A percentile compares a stretch with the other conserved stretches of the same genome.
Evolutionary conservation across 2,888 invertebrate species (phyloP).

Genomic region (Capitulum mitella): DNA sequence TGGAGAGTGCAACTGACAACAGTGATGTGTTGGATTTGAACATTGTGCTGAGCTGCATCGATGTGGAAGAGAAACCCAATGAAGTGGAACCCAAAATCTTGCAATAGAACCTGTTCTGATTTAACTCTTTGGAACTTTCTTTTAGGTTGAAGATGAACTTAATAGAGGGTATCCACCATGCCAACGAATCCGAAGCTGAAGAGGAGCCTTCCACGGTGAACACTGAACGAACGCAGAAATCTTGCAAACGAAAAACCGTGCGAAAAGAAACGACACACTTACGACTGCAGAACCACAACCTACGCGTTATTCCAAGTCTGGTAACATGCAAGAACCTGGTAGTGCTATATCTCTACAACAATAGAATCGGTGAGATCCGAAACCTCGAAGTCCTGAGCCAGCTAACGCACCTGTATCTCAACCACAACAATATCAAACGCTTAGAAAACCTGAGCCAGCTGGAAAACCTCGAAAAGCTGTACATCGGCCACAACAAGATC

Average conservation of each 20-base stretch:
- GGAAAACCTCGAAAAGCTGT: not conserved
- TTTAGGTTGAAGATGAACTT: not conserved
- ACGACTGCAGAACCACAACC: not conserved
- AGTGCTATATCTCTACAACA: not conserved
- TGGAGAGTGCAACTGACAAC: too few species aligned
- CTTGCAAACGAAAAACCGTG: not conserved
- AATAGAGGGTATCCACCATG: not conserved
- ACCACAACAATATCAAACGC: not conserved
- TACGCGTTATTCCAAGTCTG: not conserved
- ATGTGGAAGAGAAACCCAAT: too few species aligned
- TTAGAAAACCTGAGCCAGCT: not conserved
- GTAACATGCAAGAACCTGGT: not conserved
- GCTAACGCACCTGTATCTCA: not conserved
- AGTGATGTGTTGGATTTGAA: too few species aligned
- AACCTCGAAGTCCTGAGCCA: not conserved
- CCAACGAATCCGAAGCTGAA: not conserved
- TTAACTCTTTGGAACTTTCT: too few species aligned
- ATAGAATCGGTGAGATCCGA: not conserved
- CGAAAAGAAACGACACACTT: not conserved
- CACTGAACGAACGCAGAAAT: not conserved
- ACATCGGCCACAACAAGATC: slow-evolving; percentile 12
- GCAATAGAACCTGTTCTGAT: too few species aligned
- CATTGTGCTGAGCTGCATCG: too few species aligned
- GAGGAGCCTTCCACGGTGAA: not conserved
- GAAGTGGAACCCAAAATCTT: too few species aligned